Conservation (phyloP, 2,797 vertebrate genomes). For the Synaphobranchus kaupii region DNA sequence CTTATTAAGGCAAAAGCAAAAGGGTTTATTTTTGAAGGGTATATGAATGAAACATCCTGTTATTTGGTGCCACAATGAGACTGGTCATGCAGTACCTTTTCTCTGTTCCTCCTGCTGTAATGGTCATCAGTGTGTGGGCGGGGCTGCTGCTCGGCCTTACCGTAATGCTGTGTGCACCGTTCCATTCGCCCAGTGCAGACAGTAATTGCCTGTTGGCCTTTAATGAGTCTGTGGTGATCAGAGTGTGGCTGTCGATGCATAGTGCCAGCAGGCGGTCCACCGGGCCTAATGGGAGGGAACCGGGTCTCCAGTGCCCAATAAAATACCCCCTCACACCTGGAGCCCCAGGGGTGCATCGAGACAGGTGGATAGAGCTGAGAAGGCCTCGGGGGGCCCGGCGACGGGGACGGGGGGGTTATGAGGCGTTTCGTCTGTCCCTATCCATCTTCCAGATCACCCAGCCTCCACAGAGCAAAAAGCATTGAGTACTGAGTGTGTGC, state of each 20-base stretch:
- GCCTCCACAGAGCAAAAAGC: neutral
- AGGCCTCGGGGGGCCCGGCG: neutral
- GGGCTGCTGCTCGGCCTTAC: conserved; percentile 2
- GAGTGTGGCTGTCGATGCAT: conserved; percentile 45
- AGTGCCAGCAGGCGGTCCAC: conserved; percentile 44
- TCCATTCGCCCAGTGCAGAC: conserved; percentile 43
- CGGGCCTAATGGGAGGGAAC: conserved; percentile 46
- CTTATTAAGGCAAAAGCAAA: neutral
- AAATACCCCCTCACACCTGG: conserved; percentile 41
- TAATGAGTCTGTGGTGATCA: conserved; percentile 47
- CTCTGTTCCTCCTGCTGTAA: neutral
- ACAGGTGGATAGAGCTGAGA: neutral
- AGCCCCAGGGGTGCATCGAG: conserved; percentile 24
- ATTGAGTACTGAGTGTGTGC: neutral
- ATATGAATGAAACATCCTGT: neutral
- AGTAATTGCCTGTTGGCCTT: conserved; percentile 43
- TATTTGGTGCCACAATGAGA: neutral
- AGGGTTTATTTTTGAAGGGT: neutral
- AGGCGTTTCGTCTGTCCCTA: neutral
- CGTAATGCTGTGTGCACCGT: conserved; percentile 14
- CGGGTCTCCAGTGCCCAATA: conserved; percentile 37
- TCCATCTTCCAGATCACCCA: conserved; percentile 4
- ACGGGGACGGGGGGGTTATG: neutral
- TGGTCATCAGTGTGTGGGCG: neutral
- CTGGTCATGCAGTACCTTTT: neutral